Conservation (phyloP, 2,888 invertebrate genomes). For the Drosophila sordidula region DNA sequence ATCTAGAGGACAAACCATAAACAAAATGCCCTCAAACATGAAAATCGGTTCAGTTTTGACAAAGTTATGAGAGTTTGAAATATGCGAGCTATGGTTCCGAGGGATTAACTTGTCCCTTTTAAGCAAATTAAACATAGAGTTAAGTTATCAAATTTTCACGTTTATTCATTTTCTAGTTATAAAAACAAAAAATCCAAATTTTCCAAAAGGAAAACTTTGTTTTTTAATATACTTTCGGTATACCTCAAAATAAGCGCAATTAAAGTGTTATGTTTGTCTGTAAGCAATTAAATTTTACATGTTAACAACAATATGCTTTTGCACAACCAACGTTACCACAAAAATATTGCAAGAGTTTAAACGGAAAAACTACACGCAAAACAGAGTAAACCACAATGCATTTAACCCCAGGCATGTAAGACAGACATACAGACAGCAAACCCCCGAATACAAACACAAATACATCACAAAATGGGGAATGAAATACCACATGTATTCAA, state of each 20-base stretch:
- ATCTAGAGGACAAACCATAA: too few species aligned
- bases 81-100: too few species aligned
- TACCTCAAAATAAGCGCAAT: slow-evolving; percentile 7
- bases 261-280: slow-evolving; percentile 10
- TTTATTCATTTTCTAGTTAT: too few species aligned
- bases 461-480: not conserved
- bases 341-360: slow-evolving; percentile 14
- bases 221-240: slow-evolving; percentile 1
- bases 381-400: slow-evolving; percentile 40
- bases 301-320: slow-evolving; percentile 1
- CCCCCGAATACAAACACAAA: not conserved
- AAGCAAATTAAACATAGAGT: too few species aligned
- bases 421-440: not conserved
- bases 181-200: not conserved
- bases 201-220: not conserved
- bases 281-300: slow-evolving; percentile 18
- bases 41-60: too few species aligned
- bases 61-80: too few species aligned
- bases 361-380: slow-evolving; percentile 10
- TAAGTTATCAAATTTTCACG: too few species aligned
- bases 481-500: slow-evolving; percentile 19
- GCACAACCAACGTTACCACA: not conserved
- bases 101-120: too few species aligned
- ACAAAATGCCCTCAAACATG: too few species aligned
- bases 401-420: slow-evolving; percentile 32